Evolutionary conservation across 2,113 vertebrate genomes (phyloP), one percentile per base, ranked within the genome.

Genomic region (Emydocephalus ijimae): DNA sequence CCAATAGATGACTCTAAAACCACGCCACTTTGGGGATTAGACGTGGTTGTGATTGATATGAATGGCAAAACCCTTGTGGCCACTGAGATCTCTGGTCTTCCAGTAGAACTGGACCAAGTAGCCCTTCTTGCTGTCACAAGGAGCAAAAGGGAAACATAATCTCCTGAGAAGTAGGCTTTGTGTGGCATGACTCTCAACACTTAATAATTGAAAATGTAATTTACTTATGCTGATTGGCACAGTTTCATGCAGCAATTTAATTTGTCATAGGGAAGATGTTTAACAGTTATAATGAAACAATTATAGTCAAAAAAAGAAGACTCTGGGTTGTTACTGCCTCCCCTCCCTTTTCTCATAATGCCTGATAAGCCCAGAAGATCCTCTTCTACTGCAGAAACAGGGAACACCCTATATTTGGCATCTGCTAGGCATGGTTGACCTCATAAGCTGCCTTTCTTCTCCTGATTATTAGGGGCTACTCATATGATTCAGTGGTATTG

Each of bases 361-460:
- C 56, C 88, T 92, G 85, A 48, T 74, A 88, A 55, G 18, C 57
- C 93, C 86, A 0, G 88, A 92, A 94, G 69, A 64, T 87, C 87
- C 29, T 48, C 88, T 59, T 90, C 61, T 95, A 57, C 12, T 91
- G 92, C 50, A n/a, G 85, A 20, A 89, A 92, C 92, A n/a, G 90
- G 29, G 81, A 56, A 91, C 92, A 91, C 92, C 94, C 43, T 89
- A 85, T 61, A 29, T 43, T 91, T 90, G 96, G 96, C 96, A 95
- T 50, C 87, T 92, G 96, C 96, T 96, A 97, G 89, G 93, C 34
- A 24, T 94, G 91, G 93, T 93, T 96, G 95, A 97, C 95, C 94
- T 93, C 94, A 93, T 96, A 97, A 96, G 94, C 93, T 96, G 94
- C 94, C 89, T 0, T 92, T 97, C 94, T 91, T 95, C 97, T 96